These are phyloP conservation scores for Galbula dea DNA, from an alignment of 2,113 vertebrate species.

Conservation along the genomic window DNA sequence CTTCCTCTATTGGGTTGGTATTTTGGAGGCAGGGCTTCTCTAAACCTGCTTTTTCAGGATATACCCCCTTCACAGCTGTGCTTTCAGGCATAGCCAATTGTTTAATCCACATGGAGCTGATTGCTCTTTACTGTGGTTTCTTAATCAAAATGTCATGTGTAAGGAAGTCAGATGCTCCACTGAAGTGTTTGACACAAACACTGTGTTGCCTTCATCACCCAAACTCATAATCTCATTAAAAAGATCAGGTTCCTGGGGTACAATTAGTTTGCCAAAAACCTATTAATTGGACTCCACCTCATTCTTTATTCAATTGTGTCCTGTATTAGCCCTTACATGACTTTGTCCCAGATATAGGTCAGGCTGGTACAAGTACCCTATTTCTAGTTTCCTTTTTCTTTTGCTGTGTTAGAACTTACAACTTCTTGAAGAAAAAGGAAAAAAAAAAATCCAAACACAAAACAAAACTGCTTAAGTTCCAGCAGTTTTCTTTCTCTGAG, in stretches of 20 bases:
- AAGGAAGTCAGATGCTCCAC: not conserved
- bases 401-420: not conserved
- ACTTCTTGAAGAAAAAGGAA: no score
- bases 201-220: not conserved
- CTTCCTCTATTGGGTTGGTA: not conserved
- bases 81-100: not conserved
- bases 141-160: not conserved
- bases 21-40: not conserved
- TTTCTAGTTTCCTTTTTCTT: not conserved
- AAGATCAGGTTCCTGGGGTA: not conserved
- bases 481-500: not conserved
- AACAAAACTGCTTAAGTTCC: not conserved
- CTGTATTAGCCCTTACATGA: not conserved
- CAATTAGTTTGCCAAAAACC: not conserved
- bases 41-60: not conserved
- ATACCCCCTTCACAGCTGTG: not conserved
- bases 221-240: not conserved
- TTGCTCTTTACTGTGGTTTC: not conserved
- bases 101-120: not conserved
- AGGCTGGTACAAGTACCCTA: not conserved
- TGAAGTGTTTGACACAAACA: not conserved
- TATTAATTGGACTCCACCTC: not conserved
- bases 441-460: no score
- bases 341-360: not conserved
- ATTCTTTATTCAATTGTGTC: not conserved